Percentiles rank a stretch among this genome's conserved stretches.
Evolutionary conservation across 2,888 invertebrate genomes (phyloP).

Genomic region (Ditylenchus weischeri): DNA sequence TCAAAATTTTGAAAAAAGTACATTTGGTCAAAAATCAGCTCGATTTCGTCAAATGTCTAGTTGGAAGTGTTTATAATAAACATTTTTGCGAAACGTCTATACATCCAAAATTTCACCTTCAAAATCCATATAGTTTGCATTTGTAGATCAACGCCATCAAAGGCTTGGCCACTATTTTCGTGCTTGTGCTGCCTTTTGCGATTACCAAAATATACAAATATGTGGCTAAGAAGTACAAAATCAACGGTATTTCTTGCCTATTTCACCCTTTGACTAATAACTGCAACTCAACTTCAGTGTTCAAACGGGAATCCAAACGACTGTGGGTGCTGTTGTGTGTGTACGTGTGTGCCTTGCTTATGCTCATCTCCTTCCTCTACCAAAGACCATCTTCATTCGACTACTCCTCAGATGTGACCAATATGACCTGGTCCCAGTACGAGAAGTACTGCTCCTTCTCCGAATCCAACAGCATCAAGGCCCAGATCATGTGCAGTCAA

Average conservation of each 20-base stretch:
- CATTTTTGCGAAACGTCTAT: too few relatives aligned
- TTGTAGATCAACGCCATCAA: constrained; percentile 42
- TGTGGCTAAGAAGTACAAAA: constrained; percentile 40
- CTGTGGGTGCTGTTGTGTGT: constrained; percentile 41
- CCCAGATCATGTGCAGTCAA: constrained; percentile 43
- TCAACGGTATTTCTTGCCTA: constrained; percentile 24
- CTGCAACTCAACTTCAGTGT: constrained; percentile 30
- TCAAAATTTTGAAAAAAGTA: too few relatives aligned
- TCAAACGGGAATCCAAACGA: constrained; percentile 29
- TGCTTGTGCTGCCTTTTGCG: constrained; percentile 45
- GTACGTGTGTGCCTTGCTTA: constrained; percentile 41
- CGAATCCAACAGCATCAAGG: constrained; percentile 36
- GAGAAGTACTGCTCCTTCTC: constrained; percentile 40
- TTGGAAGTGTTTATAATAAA: too few relatives aligned
- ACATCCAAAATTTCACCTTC: not conserved
- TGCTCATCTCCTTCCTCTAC: constrained; percentile 48
- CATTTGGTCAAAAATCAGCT: too few relatives aligned
- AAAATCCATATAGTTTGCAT: not conserved
- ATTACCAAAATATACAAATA: constrained; percentile 31
- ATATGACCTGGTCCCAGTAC: constrained; percentile 53
- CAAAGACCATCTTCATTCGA: constrained; percentile 42
- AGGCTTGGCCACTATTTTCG: constrained; percentile 37
- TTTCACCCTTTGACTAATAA: not conserved
- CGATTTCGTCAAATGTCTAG: too few relatives aligned
- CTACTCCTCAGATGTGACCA: constrained; percentile 42